Percentiles rank a stretch among this genome's conserved stretches.
phyloP scores from a whole-genome alignment of 2,113 vertebrate species.

The Mesocricetus auratus region DNA sequence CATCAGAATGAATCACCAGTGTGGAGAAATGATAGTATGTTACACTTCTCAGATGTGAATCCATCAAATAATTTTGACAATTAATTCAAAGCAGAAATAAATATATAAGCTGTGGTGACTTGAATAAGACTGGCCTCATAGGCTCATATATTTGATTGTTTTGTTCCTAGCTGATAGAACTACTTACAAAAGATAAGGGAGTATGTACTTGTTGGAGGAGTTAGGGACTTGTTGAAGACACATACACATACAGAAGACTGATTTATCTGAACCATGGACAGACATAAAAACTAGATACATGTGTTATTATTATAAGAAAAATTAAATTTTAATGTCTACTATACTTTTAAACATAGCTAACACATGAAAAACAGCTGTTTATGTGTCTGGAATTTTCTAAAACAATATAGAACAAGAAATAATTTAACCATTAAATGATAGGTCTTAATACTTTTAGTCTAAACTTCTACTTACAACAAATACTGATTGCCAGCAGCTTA shows the following conservation, averaged over 20 bases:
- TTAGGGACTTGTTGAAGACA: background rate
- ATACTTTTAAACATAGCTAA: conserved; percentile 59
- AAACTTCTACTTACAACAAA: conserved; percentile 69
- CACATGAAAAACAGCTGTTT: conserved; percentile 59
- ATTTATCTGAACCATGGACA: background rate
- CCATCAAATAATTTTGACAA: background rate
- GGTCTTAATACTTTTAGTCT: background rate
- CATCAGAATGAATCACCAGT: background rate
- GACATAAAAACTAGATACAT: background rate
- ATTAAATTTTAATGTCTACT: conserved; percentile 69
- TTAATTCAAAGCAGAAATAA: background rate
- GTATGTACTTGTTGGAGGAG: background rate
- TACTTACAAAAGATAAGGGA: background rate
- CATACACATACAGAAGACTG: background rate
- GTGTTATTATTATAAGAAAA: conserved; percentile 50
- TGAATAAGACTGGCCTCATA: background rate
- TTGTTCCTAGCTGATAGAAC: background rate
- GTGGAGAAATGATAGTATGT: background rate
- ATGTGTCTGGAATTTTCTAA: conserved; percentile 24
- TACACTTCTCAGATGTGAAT: background rate
- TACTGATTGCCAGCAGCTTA: conserved; percentile 65
- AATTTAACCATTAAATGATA: conserved; percentile 31
- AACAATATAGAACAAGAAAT: background rate
- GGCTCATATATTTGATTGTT: background rate
- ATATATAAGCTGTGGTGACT: background rate